Base-by-base conservation (phyloP, 2,797 vertebrate species). In the Danio albolineatus region DNA sequence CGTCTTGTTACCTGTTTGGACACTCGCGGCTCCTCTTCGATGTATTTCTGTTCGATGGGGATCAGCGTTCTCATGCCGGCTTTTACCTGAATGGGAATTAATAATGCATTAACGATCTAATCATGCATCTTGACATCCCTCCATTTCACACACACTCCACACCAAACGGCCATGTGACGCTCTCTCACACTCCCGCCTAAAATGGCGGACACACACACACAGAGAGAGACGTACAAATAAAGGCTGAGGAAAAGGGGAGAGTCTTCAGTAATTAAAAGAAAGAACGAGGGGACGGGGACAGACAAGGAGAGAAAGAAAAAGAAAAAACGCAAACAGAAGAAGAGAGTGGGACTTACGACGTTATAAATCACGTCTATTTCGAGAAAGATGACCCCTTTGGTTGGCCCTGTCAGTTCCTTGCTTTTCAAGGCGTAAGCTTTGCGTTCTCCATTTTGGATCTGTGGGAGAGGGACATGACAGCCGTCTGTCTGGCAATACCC, bases 301-400 rank as follows among this genome's bases (percentile, higher is more conserved):
- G 84, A 82, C 69, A 84, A 87, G 84, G 86, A 82, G 76, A 85
- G 81, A 82, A 76, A 56, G 73, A 79, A 76, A 86, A 82, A 78
- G 84, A 82, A 87, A 78, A 81, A 76, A 84, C 59, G 88, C 77
- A 84, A 49, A 51, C 56, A 13, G 81, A 81, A 82, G 92, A 93
- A 94, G 92, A 85, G 86, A 94, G 94, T 95, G 73, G 59, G 59
- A 99, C 97, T 99, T 97, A 99, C 97, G 95, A 97, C 95, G 94
- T 99, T 99, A 97, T 97, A 99, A 97, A 99, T 96, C 96, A 99
- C 96, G 95, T 99, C 97, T 97, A 98, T 97, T 98, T 99, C 97
- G 93, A 99, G 97, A 95, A 97, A 96, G 97, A 99, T 98, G 97
- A 99, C 97, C 97, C 97, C 97, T 95, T 99, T 98, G 96, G 98